A percentile compares a stretch with the other conserved stretches of the same genome.
These are phyloP conservation scores for Lanius ludovicianus DNA, from an alignment of 2,113 vertebrate genomes.

Conservation along the genomic window DNA sequence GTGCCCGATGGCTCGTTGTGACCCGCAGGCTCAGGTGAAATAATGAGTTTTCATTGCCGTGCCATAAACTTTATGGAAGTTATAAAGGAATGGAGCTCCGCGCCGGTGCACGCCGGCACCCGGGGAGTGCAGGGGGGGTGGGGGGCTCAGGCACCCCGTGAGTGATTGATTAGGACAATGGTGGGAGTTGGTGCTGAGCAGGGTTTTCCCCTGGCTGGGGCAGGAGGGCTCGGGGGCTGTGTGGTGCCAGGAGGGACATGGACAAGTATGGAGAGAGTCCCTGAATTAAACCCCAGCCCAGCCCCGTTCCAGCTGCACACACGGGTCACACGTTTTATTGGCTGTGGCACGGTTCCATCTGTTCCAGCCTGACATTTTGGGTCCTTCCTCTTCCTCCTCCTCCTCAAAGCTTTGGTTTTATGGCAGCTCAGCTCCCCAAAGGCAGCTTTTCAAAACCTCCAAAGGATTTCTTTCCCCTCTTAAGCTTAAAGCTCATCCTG, in stretches of 20 bases:
- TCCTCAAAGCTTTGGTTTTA: background rate
- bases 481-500: background rate
- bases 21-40: background rate
- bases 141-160: fast-evolving
- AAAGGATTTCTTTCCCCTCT: background rate
- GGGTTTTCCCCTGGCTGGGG: background rate
- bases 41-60: conserved; percentile 56
- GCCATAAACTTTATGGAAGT: conserved; percentile 68
- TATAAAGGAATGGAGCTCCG: conserved; percentile 19
- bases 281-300: background rate
- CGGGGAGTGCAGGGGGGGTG: fast-evolving
- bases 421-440: background rate
- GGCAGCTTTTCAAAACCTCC: background rate
- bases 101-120: background rate
- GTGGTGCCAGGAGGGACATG: fast-evolving
- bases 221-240: background rate
- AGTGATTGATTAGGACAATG: fast-evolving
- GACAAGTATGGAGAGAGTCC: fast-evolving
- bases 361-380: background rate
- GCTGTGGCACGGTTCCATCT: background rate
- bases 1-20: fast-evolving
- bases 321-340: background rate
- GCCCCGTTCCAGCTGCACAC: background rate
- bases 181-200: background rate
- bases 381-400: background rate